phyloP scores from a whole-genome alignment of 2,113 vertebrate species.

The Chiloscyllium plagiosum region DNA sequence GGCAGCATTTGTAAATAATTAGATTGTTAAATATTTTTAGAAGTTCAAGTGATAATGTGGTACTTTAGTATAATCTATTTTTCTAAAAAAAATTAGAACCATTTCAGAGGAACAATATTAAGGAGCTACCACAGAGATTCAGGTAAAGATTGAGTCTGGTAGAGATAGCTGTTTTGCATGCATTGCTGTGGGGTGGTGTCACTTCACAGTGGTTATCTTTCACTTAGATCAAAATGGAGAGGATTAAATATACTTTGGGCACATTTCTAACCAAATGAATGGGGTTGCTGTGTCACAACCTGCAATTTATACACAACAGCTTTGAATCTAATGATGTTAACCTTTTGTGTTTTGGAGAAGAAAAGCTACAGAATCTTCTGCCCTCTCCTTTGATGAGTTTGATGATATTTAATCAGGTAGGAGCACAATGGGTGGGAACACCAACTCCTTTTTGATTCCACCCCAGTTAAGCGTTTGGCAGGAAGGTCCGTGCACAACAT shows the following conservation, averaged over 20 bases:
- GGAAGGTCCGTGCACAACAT: no score
- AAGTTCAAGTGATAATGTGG: neutral
- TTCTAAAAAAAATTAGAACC: neutral
- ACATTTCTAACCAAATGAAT: neutral
- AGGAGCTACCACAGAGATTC: neutral
- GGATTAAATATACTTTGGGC: neutral
- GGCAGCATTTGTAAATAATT: neutral
- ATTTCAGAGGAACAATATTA: neutral
- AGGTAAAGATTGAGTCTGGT: neutral
- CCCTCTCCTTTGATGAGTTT: no score
- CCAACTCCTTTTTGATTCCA: no score
- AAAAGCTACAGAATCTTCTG: neutral
- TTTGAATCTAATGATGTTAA: neutral
- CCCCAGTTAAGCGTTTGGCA: no score
- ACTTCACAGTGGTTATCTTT: neutral
- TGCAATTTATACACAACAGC: neutral
- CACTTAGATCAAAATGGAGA: neutral
- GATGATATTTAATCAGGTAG: no score
- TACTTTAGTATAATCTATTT: neutral
- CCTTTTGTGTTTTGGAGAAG: neutral
- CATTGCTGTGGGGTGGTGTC: neutral
- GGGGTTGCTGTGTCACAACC: neutral
- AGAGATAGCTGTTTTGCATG: neutral
- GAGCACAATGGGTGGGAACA: no score
- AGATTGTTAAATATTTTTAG: neutral